Evolutionary conservation across 2,797 vertebrate species (phyloP), one percentile per base, ranked within the genome.

Genomic region (Pempheris klunzingeri): DNA sequence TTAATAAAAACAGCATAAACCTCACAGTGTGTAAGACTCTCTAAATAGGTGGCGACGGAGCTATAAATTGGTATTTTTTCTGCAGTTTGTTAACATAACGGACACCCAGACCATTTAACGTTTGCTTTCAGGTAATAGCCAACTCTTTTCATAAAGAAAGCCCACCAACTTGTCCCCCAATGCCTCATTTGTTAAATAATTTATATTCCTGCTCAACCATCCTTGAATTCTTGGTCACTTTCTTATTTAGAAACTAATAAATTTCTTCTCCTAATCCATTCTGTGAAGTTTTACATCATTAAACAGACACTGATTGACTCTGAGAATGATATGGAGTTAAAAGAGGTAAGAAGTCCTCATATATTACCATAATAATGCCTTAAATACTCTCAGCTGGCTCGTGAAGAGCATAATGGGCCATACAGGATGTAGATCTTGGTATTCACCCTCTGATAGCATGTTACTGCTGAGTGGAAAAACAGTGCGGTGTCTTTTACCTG

Each of bases 301-400:
- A 99, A 99, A 97, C 96, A 95, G 95, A 97, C 96, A 97, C 95
- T 96, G 96, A 97, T 96, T 97, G 96, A 97, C 96, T 97, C 95
- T 96, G 97, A 97, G 95, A 98, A 95, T 96, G 96, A 97, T 97
- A 96, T 94, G 97, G 97, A 96, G 96, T 96, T 97, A 96, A 97
- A 97, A 96, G 97, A 99, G 98, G 98, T 99, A 99, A 99, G 98
- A 98, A 89, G 91, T 96, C 95, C 91, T 92, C 96, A 94, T 96
- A 84, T 87, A 96, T 96, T 96, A 94, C 95, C 77, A 82, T 80
- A 95, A 93, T 94, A 96, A 96, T 96, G 95, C 96, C 95, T 95
- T 78, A 95, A 95, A 95, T 94, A 93, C 91, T 72, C 96, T 95
- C 94, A 94, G 95, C 94, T 96, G 94, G 92, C 95, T 95, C 92